Evolutionary conservation across 2,797 vertebrate genomes (phyloP).

Genomic region (Pogoniulus pusillus): DNA sequence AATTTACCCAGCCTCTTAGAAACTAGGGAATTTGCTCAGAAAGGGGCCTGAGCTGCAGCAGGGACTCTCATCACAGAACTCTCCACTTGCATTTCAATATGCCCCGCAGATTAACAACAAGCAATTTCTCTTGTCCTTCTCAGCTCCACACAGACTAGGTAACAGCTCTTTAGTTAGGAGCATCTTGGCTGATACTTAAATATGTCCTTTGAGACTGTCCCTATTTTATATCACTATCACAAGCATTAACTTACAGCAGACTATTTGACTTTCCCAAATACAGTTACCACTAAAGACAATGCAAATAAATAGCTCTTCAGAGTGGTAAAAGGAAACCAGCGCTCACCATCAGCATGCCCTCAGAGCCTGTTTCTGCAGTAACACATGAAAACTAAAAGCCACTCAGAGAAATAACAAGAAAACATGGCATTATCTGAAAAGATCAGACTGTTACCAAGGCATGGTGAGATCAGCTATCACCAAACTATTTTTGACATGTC

Average conservation of each 20-base stretch:
- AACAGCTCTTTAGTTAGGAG: no score
- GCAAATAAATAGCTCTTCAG: not conserved
- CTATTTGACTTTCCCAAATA: not conserved
- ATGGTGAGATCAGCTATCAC: not conserved
- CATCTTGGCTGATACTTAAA: no score
- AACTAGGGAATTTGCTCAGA: no score
- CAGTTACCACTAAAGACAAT: not conserved
- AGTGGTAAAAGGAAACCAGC: not conserved
- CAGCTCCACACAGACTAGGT: no score
- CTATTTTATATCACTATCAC: not conserved
- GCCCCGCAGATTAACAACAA: no score
- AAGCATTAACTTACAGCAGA: not conserved
- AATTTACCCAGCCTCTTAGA: no score
- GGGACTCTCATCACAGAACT: no score
- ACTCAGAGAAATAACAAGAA: not conserved
- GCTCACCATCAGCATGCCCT: not conserved
- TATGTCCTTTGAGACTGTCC: no score
- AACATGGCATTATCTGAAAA: not conserved
- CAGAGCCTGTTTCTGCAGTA: not conserved
- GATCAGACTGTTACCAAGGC: not conserved
- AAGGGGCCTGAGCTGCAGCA: no score
- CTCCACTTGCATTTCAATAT: no score
- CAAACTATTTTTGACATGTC: not conserved
- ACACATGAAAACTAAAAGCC: not conserved
- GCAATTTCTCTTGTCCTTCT: no score